Conservation (phyloP, 2,888 invertebrate species). For the Alsophila aescularia region DNA sequence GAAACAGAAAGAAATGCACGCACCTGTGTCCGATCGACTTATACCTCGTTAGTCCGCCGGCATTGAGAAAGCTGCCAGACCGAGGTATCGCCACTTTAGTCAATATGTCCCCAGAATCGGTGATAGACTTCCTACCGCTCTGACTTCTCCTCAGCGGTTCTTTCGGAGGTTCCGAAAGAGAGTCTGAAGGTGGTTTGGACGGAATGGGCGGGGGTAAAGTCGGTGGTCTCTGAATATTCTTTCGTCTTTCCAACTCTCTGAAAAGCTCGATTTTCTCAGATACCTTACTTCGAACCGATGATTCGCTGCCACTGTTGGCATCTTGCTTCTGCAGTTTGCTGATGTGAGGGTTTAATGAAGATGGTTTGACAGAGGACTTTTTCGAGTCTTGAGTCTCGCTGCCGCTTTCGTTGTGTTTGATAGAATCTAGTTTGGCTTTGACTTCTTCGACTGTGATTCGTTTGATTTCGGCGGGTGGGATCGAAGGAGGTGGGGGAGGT, state of each 20-base stretch:
- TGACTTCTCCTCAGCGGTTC: conserved; percentile 76
- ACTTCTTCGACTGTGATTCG: conserved; percentile 82
- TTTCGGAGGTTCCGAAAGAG: conserved; percentile 57
- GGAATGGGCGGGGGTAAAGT: conserved; percentile 79
- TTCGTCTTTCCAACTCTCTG: conserved; percentile 75
- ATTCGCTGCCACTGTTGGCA: conserved; percentile 52
- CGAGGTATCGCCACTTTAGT: conserved; percentile 94
- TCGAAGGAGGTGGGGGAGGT: conserved; percentile 66
- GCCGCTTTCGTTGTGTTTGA: conserved; percentile 72
- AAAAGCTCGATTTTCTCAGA: conserved; percentile 81
- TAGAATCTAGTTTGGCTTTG: conserved; percentile 83
- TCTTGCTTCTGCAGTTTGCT: conserved; percentile 51
- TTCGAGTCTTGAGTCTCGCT: conserved; percentile 82
- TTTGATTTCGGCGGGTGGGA: conserved; percentile 70
- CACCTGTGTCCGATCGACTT: conserved; percentile 89
- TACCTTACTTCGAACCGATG: conserved; percentile 78
- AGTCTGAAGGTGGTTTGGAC: conserved; percentile 62
- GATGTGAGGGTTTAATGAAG: conserved; percentile 48
- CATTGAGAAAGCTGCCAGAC: conserved; percentile 93
- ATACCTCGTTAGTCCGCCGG: conserved; percentile 90
- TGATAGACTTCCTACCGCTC: conserved; percentile 76
- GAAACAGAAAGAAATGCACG: conserved; percentile 53
- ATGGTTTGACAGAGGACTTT: conserved; percentile 60
- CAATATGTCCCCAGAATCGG: conserved; percentile 90
- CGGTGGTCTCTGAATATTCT: conserved; percentile 77